Base-by-base conservation (phyloP, 2,888 invertebrate genomes). In the Cyclophora albipunctata region DNA sequence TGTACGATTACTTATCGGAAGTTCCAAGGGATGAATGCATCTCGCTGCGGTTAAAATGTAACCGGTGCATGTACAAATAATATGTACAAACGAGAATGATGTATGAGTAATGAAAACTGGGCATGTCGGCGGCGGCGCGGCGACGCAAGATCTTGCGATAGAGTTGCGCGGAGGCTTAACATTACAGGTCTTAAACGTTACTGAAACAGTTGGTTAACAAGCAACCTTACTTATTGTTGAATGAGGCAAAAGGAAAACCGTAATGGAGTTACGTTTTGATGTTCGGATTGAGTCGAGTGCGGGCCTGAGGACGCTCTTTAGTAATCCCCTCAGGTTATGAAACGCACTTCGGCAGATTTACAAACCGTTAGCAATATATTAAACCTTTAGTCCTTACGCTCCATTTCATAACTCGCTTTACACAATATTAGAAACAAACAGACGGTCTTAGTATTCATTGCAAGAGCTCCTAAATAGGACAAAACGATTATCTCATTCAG, bases 101-200 rank as follows among this genome's bases (percentile, higher is more conserved):
- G 56, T 53, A 51, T 47, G 51, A 55, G 77, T 79, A 76, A 79
- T 71, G 75, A 78, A 80, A 81, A 80, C 75, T 75, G 68, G 70
- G 72, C 68, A 62, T 62, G 64, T 64, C 63, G 63, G 63, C 65
- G 63, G 63, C 65, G 73, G 65, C 56, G 60, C 52, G 55, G 63
- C 73, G 75, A 75, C 81, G 87, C 84, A 84, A 86, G 82, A 83
- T 81, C 84, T 85, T 85, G 87, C 85, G 76, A 85, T 85, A 81
- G 56, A 81, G 75, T 81, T 82, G 81, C 83, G 68, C 66, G 69
- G 70, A 69, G 69, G 75, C 74, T 74, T 5, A 37, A 37, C 37
- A 37, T 37, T 37, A 75, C 69, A 68, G 54, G 59, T 57, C 66
- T 66, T 62, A 64, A 68, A 66, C 67, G 72, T 82, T 82, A 74